A percentile compares a stretch with the other conserved stretches of the same genome.
Conservation (phyloP, 2,888 invertebrate species). For the Cephus nigrinus region DNA sequence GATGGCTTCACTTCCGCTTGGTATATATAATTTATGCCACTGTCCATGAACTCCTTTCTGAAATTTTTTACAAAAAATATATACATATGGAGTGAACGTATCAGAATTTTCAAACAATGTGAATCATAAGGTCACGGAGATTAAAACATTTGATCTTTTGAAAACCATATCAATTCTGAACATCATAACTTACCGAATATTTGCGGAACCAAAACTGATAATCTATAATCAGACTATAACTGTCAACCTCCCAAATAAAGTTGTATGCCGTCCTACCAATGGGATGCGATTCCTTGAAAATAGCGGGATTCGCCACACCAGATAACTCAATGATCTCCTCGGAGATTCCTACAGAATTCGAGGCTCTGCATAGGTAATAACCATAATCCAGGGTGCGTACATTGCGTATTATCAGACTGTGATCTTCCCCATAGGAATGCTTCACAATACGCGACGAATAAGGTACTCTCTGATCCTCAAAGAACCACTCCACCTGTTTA, state of each 20-base stretch:
- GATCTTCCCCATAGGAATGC: slow-evolving; percentile 70
- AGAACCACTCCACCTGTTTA: slow-evolving; percentile 63
- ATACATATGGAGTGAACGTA: not conserved
- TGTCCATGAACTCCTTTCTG: slow-evolving; percentile 41
- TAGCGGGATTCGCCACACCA: slow-evolving; percentile 77
- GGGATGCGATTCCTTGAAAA: slow-evolving; percentile 71
- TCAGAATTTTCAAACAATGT: not conserved
- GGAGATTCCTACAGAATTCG: slow-evolving; percentile 79
- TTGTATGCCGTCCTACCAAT: slow-evolving; percentile 72
- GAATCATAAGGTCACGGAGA: not conserved
- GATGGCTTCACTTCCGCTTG: slow-evolving; percentile 62
- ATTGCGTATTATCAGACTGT: slow-evolving; percentile 76
- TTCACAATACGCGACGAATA: slow-evolving; percentile 60
- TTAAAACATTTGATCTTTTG: not conserved
- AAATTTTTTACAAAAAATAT: not conserved
- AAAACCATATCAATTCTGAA: not conserved
- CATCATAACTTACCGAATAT: slow-evolving; percentile 49
- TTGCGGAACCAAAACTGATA: slow-evolving; percentile 69
- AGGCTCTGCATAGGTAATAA: slow-evolving; percentile 81
- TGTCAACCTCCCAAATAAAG: slow-evolving; percentile 87
- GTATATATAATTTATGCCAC: slow-evolving; percentile 79
- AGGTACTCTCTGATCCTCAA: slow-evolving; percentile 45
- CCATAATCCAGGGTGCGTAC: slow-evolving; percentile 79
- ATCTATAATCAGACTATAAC: slow-evolving; percentile 83
- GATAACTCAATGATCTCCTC: slow-evolving; percentile 80